phyloP scores from a whole-genome alignment of 2,888 invertebrate species.

The Deilephila porcellus region DNA sequence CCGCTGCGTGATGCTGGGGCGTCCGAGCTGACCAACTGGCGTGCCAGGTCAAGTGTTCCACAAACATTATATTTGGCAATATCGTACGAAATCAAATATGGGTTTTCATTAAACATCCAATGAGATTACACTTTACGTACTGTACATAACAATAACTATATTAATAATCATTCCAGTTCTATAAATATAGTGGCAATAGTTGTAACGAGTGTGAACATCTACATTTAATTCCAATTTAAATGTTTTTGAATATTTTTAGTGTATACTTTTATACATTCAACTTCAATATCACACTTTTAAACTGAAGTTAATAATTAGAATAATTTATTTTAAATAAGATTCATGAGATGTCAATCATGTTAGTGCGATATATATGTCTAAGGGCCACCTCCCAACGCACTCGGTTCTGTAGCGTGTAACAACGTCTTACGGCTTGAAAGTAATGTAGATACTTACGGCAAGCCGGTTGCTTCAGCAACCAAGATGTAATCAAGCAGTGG shows the following conservation, averaged over 20 bases:
- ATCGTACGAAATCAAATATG: not conserved
- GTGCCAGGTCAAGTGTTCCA: conserved; percentile 38
- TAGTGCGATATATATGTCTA: not conserved
- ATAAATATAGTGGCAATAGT: too few relatives aligned
- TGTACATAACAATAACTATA: too few relatives aligned
- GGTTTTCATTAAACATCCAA: not conserved
- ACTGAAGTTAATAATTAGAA: too few relatives aligned
- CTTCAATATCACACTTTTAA: too few relatives aligned
- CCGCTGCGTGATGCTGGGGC: conserved; percentile 35
- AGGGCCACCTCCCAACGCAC: not conserved
- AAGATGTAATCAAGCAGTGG: conserved; percentile 42
- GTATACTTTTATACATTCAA: too few relatives aligned
- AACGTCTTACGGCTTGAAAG: conserved; percentile 27
- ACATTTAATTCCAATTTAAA: too few relatives aligned
- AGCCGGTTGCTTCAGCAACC: conserved; percentile 50
- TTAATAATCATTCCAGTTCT: too few relatives aligned
- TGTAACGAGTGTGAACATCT: too few relatives aligned
- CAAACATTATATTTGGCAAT: conserved; percentile 14
- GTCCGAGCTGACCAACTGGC: conserved; percentile 48
- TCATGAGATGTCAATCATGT: not conserved
- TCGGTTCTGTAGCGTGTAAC: conserved; percentile 23
- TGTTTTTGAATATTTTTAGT: too few relatives aligned
- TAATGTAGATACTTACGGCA: conserved; percentile 33
- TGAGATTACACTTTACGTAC: not conserved
- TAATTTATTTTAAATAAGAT: too few relatives aligned